A percentile compares a stretch with the other conserved stretches of the same genome.
These are phyloP conservation scores for Esperia sulphurella DNA, from an alignment of 2,888 invertebrate genomes.

Conservation along the genomic window DNA sequence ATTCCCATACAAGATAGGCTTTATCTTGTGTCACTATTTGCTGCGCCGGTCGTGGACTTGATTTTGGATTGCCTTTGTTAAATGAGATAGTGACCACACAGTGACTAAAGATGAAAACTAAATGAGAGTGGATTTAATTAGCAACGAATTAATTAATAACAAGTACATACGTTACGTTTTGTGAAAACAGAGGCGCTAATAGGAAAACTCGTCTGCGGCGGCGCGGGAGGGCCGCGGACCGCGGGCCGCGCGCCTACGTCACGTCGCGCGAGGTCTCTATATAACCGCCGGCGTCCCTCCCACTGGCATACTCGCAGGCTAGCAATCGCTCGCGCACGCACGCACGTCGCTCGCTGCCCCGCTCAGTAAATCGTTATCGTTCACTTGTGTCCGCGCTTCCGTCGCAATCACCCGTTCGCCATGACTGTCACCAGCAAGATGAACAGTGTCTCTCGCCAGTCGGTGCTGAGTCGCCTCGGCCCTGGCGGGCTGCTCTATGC, in stretches of 20 bases:
- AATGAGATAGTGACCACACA: constrained; percentile 12
- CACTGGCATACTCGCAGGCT: constrained; percentile 61
- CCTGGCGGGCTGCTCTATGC: constrained; percentile 72
- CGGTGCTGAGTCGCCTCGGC: constrained; percentile 67
- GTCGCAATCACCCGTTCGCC: constrained; percentile 32
- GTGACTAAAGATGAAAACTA: constrained; percentile 8
- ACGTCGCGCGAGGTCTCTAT: constrained; percentile 70
- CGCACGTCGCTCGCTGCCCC: constrained; percentile 52
- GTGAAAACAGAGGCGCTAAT: constrained; percentile 48
- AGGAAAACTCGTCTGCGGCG: constrained; percentile 46
- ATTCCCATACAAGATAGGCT: too few species aligned
- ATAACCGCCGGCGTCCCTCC: constrained; percentile 61
- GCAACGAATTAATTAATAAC: constrained; percentile 37
- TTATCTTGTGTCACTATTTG: too few species aligned
- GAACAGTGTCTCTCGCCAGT: constrained; percentile 75
- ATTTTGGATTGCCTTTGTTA: not conserved
- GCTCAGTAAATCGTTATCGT: constrained; percentile 32
- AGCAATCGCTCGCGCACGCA: constrained; percentile 49
- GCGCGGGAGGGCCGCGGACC: constrained; percentile 39
- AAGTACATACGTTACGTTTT: constrained; percentile 22
- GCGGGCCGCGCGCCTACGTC: constrained; percentile 50
- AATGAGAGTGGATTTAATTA: constrained; percentile 24
- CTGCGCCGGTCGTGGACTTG: too few species aligned
- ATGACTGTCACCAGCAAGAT: constrained; percentile 77
- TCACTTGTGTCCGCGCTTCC: constrained; percentile 54